These are phyloP conservation scores for Loripinus fragilis DNA, from an alignment of 2,888 invertebrate species.

Conservation along the genomic window DNA sequence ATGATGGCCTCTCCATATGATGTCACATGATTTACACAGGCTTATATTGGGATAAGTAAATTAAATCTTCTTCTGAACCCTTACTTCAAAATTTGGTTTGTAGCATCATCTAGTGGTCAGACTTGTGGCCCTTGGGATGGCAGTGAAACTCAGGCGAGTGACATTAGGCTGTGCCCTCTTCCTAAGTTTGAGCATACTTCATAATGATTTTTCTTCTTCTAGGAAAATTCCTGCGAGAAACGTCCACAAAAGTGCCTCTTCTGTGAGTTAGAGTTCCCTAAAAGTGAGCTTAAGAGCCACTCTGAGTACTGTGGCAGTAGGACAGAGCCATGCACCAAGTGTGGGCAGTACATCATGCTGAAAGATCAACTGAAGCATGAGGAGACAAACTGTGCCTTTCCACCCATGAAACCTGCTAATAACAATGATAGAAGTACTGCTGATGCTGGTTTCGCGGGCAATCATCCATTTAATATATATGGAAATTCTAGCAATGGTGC, in stretches of 20 bases:
- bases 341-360: constrained; percentile 89
- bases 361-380: constrained; percentile 89
- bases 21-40: no score
- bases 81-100: no score
- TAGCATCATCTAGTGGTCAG: no score
- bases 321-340: constrained; percentile 88
- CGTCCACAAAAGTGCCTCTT: constrained; percentile 87
- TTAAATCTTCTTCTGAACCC: no score
- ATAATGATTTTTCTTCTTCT: constrained; percentile 62
- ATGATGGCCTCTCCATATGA: no score
- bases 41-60: no score
- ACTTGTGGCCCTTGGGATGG: no score
- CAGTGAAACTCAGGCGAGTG: no score
- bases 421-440: constrained; percentile 18
- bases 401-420: constrained; percentile 57
- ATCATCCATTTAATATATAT: constrained; percentile 6
- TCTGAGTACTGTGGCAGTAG: constrained; percentile 89
- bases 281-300: constrained; percentile 87
- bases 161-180: no score
- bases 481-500: background rate
- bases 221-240: constrained; percentile 86
- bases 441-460: background rate
- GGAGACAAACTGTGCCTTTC: constrained; percentile 79
- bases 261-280: constrained; percentile 88
- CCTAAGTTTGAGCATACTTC: no score